Base-by-base conservation (phyloP, 2,113 vertebrate species). In the Micronycteris hirsuta region DNA sequence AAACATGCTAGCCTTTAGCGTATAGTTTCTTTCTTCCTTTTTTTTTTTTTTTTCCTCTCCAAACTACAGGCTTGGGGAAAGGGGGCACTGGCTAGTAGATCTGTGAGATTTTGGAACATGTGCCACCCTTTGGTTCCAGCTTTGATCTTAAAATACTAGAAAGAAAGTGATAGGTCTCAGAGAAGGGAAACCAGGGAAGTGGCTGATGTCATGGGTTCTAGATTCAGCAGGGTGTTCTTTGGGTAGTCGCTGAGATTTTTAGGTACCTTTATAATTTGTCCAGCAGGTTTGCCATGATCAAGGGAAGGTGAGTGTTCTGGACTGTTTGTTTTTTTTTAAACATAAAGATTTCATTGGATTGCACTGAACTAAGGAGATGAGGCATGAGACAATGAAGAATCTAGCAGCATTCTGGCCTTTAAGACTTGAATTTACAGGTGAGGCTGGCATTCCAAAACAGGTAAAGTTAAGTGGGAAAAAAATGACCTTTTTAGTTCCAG, bases 81-180 rank as follows among this genome's bases (percentile, higher is more conserved):
- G 26, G 26, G 7, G 17, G 10, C 20, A 49, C 43, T 80, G 17
- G 26, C 24, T 13, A 24, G 22, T 15, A 83, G 17, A 89, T 70
- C 2, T 47, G 36, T 80, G 49, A n/a, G 43, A 88, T 85, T 81
- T 54, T 6, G 47, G 36, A 86, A 71, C 9, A 61, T 81, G 7
- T 63, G 47, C 65, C 9, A 63, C 33, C 33, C 33, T 83, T 77
- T 78, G 45, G 10, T 52, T 63, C 11, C 24, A 84, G 61, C 12
- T 96, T 43, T 97, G 20, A 71, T 71, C 22, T 76, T 88, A 85
- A 95, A 86, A 41, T 83, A 14, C 16, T 54, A 38, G n/a, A 88
- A 43, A 84, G 22, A 85, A 65, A 77, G 73, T 47, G 13, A 70
- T 76, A 65, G 28, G 17, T 56, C 28, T 76, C 67, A 43, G 41